Base-by-base conservation (phyloP, 1,140 invertebrate genomes). In the Portunus trituberculatus region DNA sequence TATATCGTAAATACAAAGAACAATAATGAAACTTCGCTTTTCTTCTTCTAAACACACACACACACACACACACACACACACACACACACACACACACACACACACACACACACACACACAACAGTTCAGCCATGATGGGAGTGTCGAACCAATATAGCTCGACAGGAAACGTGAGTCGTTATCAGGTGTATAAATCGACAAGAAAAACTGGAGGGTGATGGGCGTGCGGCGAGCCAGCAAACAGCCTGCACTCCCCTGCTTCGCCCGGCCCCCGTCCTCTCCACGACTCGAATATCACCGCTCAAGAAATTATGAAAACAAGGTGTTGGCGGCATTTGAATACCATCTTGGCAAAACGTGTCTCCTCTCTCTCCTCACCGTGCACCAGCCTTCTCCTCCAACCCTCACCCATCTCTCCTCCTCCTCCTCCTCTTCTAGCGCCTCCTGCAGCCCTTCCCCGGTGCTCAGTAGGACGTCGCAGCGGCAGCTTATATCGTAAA, bases 221-320 rank as follows among this genome's bases (percentile, higher is more conserved):
- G 86, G n/a, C 31, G 86, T 45, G 32, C 14, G 31, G 86, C 1
- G 86, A 88, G 86, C 20, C 14, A 32, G 86, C 45, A 46, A 88
- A 88, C 32, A 88, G 52, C 52, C 86, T 39, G 86, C 84, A 12
- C 39, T 28, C 29, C 84, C 39, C 84, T 84, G 12, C 31, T 25
- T 84, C 83, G 12, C 84, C 29, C 31, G 4, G 0, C 14, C 31
- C 84, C 39, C 25, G 12, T 12, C 39, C 84, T 87, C 84, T 87
- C 84, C 39, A 14, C 39, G 52, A 16, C 59, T 93, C 82, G 82
- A 93, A 93, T 93, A 93, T 93, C 92, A 93, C 83, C 20, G 28
- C 92, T 93, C 46, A 28, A 29, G 46, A 46, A 86, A 93, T 93
- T 93, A 93, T 93, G 92, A 93, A 88, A 93, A 93, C 83, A 93